These are phyloP conservation scores for Ophion obscuratus DNA, from an alignment of 2,888 invertebrate species.

Conservation along the genomic window DNA sequence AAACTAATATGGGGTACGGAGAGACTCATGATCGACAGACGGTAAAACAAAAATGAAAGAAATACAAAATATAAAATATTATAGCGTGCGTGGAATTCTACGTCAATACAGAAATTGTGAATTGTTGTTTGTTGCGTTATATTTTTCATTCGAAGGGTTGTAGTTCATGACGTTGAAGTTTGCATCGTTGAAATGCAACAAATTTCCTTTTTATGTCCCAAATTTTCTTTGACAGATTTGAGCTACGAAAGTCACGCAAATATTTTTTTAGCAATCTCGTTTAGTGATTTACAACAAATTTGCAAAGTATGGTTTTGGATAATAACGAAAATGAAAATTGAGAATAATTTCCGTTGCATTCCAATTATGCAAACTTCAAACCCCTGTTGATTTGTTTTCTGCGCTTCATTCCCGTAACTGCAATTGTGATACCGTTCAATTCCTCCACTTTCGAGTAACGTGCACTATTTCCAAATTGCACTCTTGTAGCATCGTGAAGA, in stretches of 20 bases:
- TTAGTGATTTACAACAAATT: too few relatives aligned
- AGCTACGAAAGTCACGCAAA: too few relatives aligned
- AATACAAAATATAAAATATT: constrained; percentile 35
- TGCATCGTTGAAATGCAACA: too few relatives aligned
- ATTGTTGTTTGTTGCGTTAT: constrained; percentile 18
- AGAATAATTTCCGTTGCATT: too few relatives aligned
- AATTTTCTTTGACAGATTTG: too few relatives aligned
- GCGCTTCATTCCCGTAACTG: not conserved
- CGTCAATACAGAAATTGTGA: constrained; percentile 21
- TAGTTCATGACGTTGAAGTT: too few relatives aligned
- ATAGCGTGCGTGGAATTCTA: constrained; percentile 32
- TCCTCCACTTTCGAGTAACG: constrained; percentile 6
- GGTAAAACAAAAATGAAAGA: constrained; percentile 8
- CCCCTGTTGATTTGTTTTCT: not conserved
- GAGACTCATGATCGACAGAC: constrained; percentile 11
- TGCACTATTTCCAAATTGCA: constrained; percentile 43
- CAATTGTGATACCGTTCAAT: constrained; percentile 1
- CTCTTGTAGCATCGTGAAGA: constrained; percentile 50
- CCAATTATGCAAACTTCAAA: too few relatives aligned
- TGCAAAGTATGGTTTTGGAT: too few relatives aligned
- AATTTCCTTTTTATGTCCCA: too few relatives aligned
- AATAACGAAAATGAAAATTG: too few relatives aligned
- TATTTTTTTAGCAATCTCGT: too few relatives aligned
- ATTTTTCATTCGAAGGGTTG: too few relatives aligned
- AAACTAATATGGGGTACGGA: constrained; percentile 17